Conservation (phyloP, 2,113 vertebrate species). For the rat (Rattus norvegicus) region GRCr8 NC_086021.1:161168001-161168500, state of each 20-base stretch:
- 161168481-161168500: not conserved
- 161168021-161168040: not conserved
- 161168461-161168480: not conserved
- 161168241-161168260: slow-evolving; percentile 8
- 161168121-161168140: not conserved
- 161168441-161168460: slow-evolving; percentile 24
- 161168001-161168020: not conserved
- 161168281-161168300: not conserved
- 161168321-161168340: not conserved
- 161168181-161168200: not conserved
- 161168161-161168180: not conserved
- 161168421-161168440: not conserved
- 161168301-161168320: not conserved
- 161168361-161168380: slow-evolving; percentile 12
- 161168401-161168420: slow-evolving; percentile 23
- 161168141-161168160: not conserved
- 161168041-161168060: not conserved
- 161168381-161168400: not conserved
- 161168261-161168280: not conserved
- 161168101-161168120: not conserved
- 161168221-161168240: not conserved
- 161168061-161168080: not conserved
- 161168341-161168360: slow-evolving; percentile 2
- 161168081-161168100: not conserved
- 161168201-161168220: not conserved